These are phyloP conservation scores for Redunca redunca DNA, from an alignment of 2,113 vertebrate genomes.

Conservation along the genomic window DNA sequence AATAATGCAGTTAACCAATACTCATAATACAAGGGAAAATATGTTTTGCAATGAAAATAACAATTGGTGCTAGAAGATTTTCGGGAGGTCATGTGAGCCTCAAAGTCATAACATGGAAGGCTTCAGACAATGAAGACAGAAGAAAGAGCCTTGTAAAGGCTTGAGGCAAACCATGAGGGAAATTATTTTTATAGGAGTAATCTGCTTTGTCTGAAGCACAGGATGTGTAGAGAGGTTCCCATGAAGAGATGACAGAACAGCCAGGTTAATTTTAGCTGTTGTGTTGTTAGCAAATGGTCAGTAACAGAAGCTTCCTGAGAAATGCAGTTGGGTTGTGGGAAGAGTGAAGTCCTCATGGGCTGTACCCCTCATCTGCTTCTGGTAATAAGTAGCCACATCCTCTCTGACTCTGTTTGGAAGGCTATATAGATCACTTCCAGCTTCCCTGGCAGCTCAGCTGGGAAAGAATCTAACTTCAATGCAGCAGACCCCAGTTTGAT, in stretches of 20 bases:
- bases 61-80: neutral
- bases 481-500: neutral
- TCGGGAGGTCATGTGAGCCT: neutral
- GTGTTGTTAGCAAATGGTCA: neutral
- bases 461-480: neutral
- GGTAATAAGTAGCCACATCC: too few relatives aligned
- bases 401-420: too few relatives aligned
- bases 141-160: neutral
- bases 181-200: neutral
- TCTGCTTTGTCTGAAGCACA: neutral
- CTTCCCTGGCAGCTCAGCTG: neutral
- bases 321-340: neutral
- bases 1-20: neutral
- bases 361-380: neutral
- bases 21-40: neutral
- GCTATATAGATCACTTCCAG: accelerated
- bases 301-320: neutral
- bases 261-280: neutral
- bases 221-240: neutral
- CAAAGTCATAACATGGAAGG: neutral
- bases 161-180: neutral
- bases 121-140: neutral
- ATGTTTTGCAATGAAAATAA: neutral
- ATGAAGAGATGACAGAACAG: neutral
- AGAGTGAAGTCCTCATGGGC: accelerated